Evolutionary conservation across 1,140 invertebrate species (phyloP), one percentile per base, ranked within the genome.

Genomic region (Oncopodura yosiiana): DNA sequence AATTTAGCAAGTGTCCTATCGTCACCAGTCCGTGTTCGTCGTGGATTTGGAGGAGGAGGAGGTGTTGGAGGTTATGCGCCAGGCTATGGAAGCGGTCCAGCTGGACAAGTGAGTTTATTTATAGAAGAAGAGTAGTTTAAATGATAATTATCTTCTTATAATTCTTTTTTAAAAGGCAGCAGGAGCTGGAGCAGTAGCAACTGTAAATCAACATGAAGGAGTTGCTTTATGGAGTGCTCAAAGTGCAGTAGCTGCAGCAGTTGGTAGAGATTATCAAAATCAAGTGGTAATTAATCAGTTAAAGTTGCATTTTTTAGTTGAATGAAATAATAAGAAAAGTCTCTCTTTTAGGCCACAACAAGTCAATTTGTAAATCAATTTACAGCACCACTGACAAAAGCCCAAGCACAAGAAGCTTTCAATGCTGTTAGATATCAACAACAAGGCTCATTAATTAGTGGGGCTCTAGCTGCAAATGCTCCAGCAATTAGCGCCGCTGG

Each of bases 301-400:
- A n/a, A 34, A 8, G 30, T n/a, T n/a, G n/a, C n/a, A n/a, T n/a
- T n/a, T n/a, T n/a, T n/a, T n/a, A 34, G 8, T 34, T 8, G 30
- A 9, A 34, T 9, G 30, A 9, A 34, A n/a, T 8, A 9, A n/a
- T 34, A n/a, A 9, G 30, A 34, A n/a, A 34, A 34, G n/a, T 34
- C 14, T 9, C 8, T n/a, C 30, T 34, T 34, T 34, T 27, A n/a
- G n/a, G n/a, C n/a, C n/a, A 62, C 61, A n/a, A 62, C 61, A 9
- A 27, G 56, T 26, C 56, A 62, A 21, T 62, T 49, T 34, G 61
- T 59, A n/a, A 49, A 54, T 21, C 21, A 42, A 24, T 62, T 62
- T 49, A 62, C 61, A n/a, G 61, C 45, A 9, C 61, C 61, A 1
- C 21, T 62, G 14, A 62, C 61, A 14, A 62, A 62, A 41, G 53